Base-by-base conservation (phyloP, 2,797 vertebrate genomes). In the Tolypeutes matacus region DNA sequence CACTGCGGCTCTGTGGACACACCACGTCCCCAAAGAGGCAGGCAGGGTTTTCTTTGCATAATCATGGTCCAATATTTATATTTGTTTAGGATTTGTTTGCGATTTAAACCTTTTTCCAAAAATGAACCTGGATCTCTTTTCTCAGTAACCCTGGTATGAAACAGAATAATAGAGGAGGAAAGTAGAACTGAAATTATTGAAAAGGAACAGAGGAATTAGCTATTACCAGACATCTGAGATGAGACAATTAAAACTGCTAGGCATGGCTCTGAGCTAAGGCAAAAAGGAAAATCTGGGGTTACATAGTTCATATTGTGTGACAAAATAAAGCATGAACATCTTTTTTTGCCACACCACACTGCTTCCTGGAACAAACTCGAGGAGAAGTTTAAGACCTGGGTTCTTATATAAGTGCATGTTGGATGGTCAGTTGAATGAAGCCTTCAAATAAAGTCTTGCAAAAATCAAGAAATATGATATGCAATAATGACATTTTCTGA, bases 71-170 rank as follows among this genome's bases (percentile, higher is more conserved):
- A 39, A 91, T 67, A 64, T 27, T 84, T 89, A 23, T 72, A 72
- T 85, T 81, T 87, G 20, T 60, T 91, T 78, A 77, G 56, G 18
- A 36, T 91, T 53, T 39, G 86, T 86, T 69, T 25, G 29, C 36
- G 53, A 75, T 62, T 86, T 27, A 67, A 75, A 88, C 65, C 29
- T 76, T 39, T 90, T 94, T 91, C 56, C 42, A 87, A 90, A 92
- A 85, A 75, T 82, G 42, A 76, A 75, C 67, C 31, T 82, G 46
- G 20, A 70, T 90, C 29, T 64, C 76, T 80, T 89, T 91, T 60
- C 36, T 53, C 93, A 93, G 42, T 72, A 65, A 89, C 69, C 56
- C 49, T 15, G 75, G 64, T 77, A 53, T 42, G 34, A 65, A 58
- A 84, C 7, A 92, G 29, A 92, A n/a, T 27, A 34, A 49, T 3